These are phyloP conservation scores for Drosophila kepulauana DNA, from an alignment of 1,140 invertebrate genomes.

Conservation along the genomic window DNA sequence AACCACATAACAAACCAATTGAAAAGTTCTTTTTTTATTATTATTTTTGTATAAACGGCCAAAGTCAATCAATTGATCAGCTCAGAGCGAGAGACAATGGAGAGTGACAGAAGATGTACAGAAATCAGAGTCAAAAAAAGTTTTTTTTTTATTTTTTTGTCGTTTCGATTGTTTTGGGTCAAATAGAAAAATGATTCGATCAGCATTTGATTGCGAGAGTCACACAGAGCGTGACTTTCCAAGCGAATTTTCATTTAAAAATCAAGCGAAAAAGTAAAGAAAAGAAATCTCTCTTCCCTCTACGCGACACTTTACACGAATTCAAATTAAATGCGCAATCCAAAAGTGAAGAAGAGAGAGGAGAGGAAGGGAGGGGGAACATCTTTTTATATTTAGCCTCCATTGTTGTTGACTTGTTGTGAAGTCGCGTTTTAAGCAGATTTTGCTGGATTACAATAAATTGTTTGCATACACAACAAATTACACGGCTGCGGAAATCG, in stretches of 20 bases:
- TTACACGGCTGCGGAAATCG: slow-evolving; percentile 32
- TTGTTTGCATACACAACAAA: slow-evolving; percentile 22
- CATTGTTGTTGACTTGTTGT: slow-evolving; percentile 23
- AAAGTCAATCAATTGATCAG: slow-evolving; percentile 66
- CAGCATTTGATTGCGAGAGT: slow-evolving; percentile 24
- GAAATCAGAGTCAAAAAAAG: slow-evolving; percentile 6
- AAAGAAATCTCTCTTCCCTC: slow-evolving; percentile 18
- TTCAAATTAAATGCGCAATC: slow-evolving; percentile 44
- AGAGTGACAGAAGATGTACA: background rate
- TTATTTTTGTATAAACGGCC: slow-evolving; percentile 27
- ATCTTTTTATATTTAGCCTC: background rate
- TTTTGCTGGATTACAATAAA: slow-evolving; percentile 73
- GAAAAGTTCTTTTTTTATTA: slow-evolving; percentile 13
- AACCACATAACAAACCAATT: slow-evolving; percentile 66
- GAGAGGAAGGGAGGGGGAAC: background rate
- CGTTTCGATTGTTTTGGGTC: slow-evolving; percentile 19
- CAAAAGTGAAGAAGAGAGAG: background rate
- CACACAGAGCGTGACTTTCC: slow-evolving; percentile 52
- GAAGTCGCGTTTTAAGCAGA: slow-evolving; percentile 57
- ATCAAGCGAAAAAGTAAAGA: slow-evolving; percentile 33
- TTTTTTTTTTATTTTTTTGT: background rate
- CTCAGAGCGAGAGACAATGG: background rate
- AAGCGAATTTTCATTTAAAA: slow-evolving; percentile 40
- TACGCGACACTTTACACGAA: slow-evolving; percentile 25
- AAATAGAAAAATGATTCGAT: slow-evolving; percentile 33